phyloP scores from a whole-genome alignment of 1,140 invertebrate genomes.

The Drosophila tropicalis region DNA sequence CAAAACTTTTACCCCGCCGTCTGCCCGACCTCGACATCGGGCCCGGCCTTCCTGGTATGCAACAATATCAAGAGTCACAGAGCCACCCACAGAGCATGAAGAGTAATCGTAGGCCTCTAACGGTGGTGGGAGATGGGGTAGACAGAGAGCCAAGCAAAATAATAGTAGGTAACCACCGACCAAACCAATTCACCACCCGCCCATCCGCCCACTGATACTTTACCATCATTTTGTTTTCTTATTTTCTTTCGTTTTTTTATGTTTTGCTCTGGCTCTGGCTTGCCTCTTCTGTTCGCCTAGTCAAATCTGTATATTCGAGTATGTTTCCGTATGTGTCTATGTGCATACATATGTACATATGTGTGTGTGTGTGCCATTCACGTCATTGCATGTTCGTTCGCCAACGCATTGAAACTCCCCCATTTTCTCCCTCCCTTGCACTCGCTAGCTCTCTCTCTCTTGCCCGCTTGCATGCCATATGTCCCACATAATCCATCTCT shows the following conservation, averaged over 20 bases:
- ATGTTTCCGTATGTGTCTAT: slow-evolving; percentile 26
- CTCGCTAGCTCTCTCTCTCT: neutral
- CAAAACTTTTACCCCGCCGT: neutral
- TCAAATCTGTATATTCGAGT: slow-evolving; percentile 14
- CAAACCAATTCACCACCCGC: neutral
- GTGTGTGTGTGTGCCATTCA: slow-evolving; percentile 51
- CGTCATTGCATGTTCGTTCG: slow-evolving; percentile 59
- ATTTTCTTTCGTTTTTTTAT: no score
- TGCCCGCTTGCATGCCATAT: no score
- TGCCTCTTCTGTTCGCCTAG: slow-evolving; percentile 33
- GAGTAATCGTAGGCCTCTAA: neutral
- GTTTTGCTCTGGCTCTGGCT: slow-evolving; percentile 29
- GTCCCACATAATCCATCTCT: neutral
- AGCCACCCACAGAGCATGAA: slow-evolving; percentile 25
- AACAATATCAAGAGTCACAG: slow-evolving; percentile 22
- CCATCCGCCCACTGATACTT: neutral
- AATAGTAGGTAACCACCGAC: slow-evolving; percentile 10
- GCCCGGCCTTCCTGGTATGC: slow-evolving; percentile 63
- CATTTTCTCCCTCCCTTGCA: slow-evolving; percentile 1
- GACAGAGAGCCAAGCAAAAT: neutral
- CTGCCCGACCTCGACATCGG: slow-evolving; percentile 55
- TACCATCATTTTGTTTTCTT: slow-evolving; percentile 26
- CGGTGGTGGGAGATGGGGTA: neutral
- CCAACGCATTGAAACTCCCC: slow-evolving; percentile 44
- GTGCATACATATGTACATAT: slow-evolving; percentile 20